Conservation (phyloP, 2,888 invertebrate genomes). For the Hemicrepidius hirtus region DNA sequence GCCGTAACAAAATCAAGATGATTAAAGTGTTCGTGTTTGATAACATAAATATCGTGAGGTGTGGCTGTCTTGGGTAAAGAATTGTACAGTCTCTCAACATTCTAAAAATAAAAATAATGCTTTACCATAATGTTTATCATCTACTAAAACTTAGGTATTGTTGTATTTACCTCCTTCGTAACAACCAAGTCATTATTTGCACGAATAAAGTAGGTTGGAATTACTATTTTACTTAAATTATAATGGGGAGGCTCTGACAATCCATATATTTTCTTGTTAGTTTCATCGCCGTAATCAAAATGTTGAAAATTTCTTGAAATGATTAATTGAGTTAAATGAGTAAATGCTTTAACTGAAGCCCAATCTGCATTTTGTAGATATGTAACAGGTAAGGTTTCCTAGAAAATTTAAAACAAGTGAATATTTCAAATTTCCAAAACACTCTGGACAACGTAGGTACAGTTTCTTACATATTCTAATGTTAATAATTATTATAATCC, state of each 20-base stretch:
- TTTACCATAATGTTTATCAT: too few species aligned
- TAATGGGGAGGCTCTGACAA: conserved; percentile 45
- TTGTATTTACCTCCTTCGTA: conserved; percentile 40
- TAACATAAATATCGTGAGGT: conserved; percentile 40
- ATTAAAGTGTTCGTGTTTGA: conserved; percentile 41
- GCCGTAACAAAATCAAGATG: conserved; percentile 42
- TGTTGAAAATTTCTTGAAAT: conserved; percentile 44
- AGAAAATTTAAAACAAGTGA: conserved; percentile 12
- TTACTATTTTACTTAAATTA: conserved; percentile 44
- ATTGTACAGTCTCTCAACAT: conserved; percentile 35
- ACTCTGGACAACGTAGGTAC: too few species aligned
- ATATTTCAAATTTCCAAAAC: too few species aligned
- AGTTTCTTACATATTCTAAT: too few species aligned
- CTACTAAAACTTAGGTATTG: too few species aligned
- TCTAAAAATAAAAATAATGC: conserved; percentile 36
- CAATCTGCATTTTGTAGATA: conserved; percentile 50
- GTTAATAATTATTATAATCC: too few species aligned
- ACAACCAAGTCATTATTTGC: conserved; percentile 47
- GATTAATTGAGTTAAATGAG: conserved; percentile 42
- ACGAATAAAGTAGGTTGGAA: conserved; percentile 49
- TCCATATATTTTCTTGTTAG: conserved; percentile 45
- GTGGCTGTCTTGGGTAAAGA: conserved; percentile 26
- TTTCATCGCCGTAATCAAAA: conserved; percentile 48
- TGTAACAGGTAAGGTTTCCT: conserved; percentile 48
- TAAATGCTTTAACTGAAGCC: conserved; percentile 42